Evolutionary conservation across 2,888 invertebrate species (phyloP).

Genomic region (Philonicus albiceps): DNA sequence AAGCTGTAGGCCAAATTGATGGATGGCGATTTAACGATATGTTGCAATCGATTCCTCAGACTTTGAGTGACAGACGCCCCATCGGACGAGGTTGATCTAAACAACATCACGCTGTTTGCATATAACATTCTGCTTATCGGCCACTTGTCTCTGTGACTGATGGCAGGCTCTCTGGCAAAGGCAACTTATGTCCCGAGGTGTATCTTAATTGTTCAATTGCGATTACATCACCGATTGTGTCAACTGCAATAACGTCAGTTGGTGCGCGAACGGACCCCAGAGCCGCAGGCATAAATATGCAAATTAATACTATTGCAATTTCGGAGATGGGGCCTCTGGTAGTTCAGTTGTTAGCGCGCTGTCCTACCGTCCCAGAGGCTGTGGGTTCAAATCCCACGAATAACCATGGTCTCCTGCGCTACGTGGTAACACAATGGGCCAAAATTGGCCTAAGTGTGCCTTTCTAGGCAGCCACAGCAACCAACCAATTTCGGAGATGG

Average conservation of each 20-base stretch:
- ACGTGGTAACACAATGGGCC: too few species aligned
- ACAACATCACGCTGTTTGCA: conserved; percentile 51
- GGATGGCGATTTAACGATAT: conserved; percentile 61
- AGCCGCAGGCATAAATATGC: not conserved
- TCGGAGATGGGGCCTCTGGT: too few species aligned
- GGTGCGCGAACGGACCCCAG: not conserved
- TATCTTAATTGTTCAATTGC: conserved; percentile 49
- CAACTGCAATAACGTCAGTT: conserved; percentile 47
- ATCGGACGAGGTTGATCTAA: conserved; percentile 49
- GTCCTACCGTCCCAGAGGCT: too few species aligned
- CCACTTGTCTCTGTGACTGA: conserved; percentile 47
- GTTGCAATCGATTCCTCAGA: conserved; percentile 58
- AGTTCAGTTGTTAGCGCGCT: too few species aligned
- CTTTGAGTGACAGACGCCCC: conserved; percentile 51
- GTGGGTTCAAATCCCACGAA: too few species aligned
- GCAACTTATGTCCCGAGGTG: conserved; percentile 43
- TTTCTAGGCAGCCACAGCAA: too few species aligned
- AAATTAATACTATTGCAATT: not conserved
- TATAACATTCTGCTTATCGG: conserved; percentile 52
- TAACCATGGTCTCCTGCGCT: too few species aligned
- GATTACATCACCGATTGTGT: conserved; percentile 46
- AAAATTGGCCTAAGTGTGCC: too few species aligned
- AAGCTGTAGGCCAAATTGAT: conserved; percentile 54
- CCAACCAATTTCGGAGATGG: not conserved
- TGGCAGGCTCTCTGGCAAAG: conserved; percentile 28